Evolutionary conservation across 2,888 invertebrate genomes (phyloP).

Genomic region (Orthosia gracilis): DNA sequence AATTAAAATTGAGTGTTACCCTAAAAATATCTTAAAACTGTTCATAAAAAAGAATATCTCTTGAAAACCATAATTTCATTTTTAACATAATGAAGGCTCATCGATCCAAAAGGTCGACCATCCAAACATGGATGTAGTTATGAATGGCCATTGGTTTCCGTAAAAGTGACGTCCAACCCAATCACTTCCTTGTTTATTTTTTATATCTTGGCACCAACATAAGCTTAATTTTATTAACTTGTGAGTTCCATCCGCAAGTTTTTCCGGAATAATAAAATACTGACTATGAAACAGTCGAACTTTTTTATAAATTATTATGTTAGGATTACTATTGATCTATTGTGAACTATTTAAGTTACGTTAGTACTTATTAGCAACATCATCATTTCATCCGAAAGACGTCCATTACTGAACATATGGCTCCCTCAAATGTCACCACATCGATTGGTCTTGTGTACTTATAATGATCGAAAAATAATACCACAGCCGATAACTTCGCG

Average conservation of each 20-base stretch:
- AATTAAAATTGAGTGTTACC: not conserved
- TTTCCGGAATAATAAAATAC: not conserved
- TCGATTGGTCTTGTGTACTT: no score
- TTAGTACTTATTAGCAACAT: no score
- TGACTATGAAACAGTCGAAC: not conserved
- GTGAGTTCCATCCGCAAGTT: not conserved
- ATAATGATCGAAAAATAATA: not conserved
- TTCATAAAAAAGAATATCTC: not conserved
- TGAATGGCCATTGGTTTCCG: slow-evolving; percentile 33
- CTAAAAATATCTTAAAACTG: not conserved
- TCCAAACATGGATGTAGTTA: slow-evolving; percentile 31
- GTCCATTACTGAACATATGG: no score
- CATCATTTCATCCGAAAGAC: no score
- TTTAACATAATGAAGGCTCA: slow-evolving; percentile 16
- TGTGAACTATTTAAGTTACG: not conserved
- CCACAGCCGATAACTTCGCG: not conserved
- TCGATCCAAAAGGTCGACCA: slow-evolving; percentile 34
- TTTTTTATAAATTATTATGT: not conserved
- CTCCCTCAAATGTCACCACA: no score
- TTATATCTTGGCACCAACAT: slow-evolving; percentile 3
- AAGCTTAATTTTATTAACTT: slow-evolving; percentile 2
- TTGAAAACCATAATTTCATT: slow-evolving; percentile 6
- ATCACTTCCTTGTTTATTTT: slow-evolving; percentile 40
- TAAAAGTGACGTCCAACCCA: slow-evolving; percentile 27
- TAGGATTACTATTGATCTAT: not conserved